phyloP scores from a whole-genome alignment of 2,113 vertebrate genomes.

The Protobothrops mucrosquamatus region DNA sequence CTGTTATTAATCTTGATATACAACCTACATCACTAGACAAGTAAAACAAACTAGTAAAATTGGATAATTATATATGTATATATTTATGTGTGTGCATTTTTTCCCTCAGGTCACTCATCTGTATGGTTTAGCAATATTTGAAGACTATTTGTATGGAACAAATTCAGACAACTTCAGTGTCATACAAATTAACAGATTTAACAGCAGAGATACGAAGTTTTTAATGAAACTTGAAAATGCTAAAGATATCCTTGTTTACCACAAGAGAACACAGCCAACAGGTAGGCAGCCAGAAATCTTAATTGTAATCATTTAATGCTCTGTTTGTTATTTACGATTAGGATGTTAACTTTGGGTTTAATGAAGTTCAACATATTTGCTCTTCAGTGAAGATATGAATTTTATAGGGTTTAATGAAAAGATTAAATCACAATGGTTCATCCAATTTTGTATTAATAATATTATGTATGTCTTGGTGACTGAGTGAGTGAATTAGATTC shows the following conservation, averaged over 20 bases:
- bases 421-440: background rate
- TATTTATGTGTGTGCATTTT: background rate
- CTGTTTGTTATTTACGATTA: background rate
- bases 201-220: slow-evolving; percentile 76
- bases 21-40: background rate
- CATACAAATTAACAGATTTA: slow-evolving; percentile 88
- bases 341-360: background rate
- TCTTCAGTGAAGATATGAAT: background rate
- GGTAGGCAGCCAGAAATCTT: slow-evolving; percentile 70
- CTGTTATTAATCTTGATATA: background rate
- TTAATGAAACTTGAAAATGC: slow-evolving; percentile 77
- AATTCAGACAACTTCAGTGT: slow-evolving; percentile 78
- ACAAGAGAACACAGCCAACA: slow-evolving; percentile 87
- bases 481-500: background rate
- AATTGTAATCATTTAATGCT: background rate
- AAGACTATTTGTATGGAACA: slow-evolving; percentile 89
- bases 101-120: slow-evolving; percentile 84
- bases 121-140: slow-evolving; percentile 87
- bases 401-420: background rate
- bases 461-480: background rate
- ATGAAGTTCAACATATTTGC: no score
- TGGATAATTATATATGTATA: background rate
- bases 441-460: background rate
- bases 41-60: slow-evolving; percentile 24
- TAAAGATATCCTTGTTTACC: slow-evolving; percentile 81